These are phyloP conservation scores for Ailurus styani DNA, from an alignment of 2,113 vertebrate species.

Conservation along the genomic window DNA sequence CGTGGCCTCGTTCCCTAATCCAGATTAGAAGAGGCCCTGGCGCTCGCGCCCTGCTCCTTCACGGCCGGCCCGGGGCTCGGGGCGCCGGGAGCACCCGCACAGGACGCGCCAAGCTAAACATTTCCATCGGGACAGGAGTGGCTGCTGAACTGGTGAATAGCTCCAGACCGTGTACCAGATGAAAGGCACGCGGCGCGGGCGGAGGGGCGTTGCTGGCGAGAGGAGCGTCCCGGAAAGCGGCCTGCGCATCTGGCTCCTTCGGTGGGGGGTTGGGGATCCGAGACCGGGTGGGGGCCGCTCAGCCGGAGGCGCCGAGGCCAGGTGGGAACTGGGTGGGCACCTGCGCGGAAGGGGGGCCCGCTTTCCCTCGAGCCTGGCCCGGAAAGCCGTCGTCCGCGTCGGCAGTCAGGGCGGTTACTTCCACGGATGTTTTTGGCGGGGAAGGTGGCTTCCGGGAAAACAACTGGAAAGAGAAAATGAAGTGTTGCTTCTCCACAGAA, in stretches of 20 bases:
- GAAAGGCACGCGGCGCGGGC: rapidly evolving
- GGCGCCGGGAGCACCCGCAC: neutral
- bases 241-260: neutral
- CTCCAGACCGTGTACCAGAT: neutral
- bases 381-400: neutral
- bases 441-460: neutral
- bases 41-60: neutral
- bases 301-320: neutral
- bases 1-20: slow-evolving; percentile 36
- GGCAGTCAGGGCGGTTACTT: neutral
- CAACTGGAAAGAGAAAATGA: neutral
- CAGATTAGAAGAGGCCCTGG: neutral
- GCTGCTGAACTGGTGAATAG: neutral
- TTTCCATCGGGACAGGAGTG: neutral
- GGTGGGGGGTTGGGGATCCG: neutral
- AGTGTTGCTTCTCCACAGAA: neutral
- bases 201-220: neutral
- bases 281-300: neutral
- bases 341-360: neutral
- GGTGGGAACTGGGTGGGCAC: neutral
- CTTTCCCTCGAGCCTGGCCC: neutral
- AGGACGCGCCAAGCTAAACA: slow-evolving; percentile 14
- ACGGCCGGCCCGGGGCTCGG: neutral
- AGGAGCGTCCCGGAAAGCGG: neutral
- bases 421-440: neutral